A percentile compares a stretch with the other conserved stretches of the same genome.
phyloP scores from a whole-genome alignment of 2,888 invertebrate genomes.

The Leptopterna dolabrata region DNA sequence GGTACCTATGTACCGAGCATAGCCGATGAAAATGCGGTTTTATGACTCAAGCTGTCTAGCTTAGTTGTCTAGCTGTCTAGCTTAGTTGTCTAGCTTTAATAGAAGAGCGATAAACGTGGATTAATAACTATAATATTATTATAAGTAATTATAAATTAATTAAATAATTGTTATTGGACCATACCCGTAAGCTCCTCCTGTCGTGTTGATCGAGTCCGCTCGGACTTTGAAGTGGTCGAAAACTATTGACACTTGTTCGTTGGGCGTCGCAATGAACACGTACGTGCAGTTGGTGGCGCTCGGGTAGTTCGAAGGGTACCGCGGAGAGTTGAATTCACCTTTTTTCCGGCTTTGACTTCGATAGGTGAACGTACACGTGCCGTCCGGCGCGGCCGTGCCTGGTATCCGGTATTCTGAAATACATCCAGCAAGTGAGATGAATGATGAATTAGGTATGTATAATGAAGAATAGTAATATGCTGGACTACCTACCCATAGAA shows the following conservation, averaged over 20 bases:
- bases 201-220: slow-evolving; percentile 82
- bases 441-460: no score
- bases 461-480: no score
- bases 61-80: no score
- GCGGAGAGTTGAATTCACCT: slow-evolving; percentile 94
- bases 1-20: no score
- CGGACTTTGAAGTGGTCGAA: slow-evolving; percentile 93
- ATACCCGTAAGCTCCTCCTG: slow-evolving; percentile 80
- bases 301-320: slow-evolving; percentile 97
- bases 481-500: no score
- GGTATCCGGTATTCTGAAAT: slow-evolving; percentile 90
- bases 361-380: slow-evolving; percentile 92
- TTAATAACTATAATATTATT: no score
- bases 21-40: no score
- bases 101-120: no score
- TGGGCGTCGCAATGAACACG: slow-evolving; percentile 85
- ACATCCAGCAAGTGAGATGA: neutral
- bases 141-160: no score
- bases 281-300: slow-evolving; percentile 95
- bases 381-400: slow-evolving; percentile 92
- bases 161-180: no score
- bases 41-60: no score
- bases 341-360: slow-evolving; percentile 86
- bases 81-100: no score
- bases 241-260: slow-evolving; percentile 90